A percentile compares a stretch with the other conserved stretches of the same genome.
Conservation (phyloP, 2,113 vertebrate genomes). For the Oostethus manadensis region DNA sequence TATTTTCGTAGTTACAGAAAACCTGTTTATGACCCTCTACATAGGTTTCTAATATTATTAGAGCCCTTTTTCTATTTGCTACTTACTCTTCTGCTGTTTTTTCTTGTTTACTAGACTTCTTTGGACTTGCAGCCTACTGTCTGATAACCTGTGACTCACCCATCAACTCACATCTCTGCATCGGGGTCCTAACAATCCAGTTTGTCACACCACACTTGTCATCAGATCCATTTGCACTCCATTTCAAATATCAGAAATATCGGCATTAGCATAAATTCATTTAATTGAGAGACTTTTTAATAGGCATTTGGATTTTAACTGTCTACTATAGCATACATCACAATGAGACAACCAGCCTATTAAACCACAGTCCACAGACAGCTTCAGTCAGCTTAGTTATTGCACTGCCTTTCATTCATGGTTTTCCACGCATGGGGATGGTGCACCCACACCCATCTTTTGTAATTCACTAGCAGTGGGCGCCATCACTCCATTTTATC, state of each 20-base stretch:
- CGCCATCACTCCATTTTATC: constrained; percentile 18
- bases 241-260: constrained; percentile 38
- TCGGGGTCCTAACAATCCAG: background rate
- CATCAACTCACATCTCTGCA: too few relatives aligned
- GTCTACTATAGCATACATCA: constrained; percentile 35
- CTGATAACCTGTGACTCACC: background rate
- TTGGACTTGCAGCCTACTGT: too few relatives aligned
- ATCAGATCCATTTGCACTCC: constrained; percentile 37
- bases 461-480: constrained; percentile 5
- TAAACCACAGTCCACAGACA: constrained; percentile 32
- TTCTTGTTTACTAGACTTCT: too few relatives aligned
- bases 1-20: too few relatives aligned
- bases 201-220: constrained; percentile 16
- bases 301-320: constrained; percentile 14
- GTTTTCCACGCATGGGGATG: constrained; percentile 22
- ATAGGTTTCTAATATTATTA: too few relatives aligned
- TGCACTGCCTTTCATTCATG: constrained; percentile 26
- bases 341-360: constrained; percentile 25
- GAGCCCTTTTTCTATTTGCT: too few relatives aligned
- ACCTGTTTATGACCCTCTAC: too few relatives aligned
- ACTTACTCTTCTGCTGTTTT: too few relatives aligned
- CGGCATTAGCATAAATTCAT: constrained; percentile 51
- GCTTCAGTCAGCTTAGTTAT: background rate
- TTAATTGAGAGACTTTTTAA: constrained; percentile 41
- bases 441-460: background rate